These are phyloP conservation scores for Microplitis demolitor DNA, from an alignment of 1,140 invertebrate species.

Conservation along the genomic window DNA sequence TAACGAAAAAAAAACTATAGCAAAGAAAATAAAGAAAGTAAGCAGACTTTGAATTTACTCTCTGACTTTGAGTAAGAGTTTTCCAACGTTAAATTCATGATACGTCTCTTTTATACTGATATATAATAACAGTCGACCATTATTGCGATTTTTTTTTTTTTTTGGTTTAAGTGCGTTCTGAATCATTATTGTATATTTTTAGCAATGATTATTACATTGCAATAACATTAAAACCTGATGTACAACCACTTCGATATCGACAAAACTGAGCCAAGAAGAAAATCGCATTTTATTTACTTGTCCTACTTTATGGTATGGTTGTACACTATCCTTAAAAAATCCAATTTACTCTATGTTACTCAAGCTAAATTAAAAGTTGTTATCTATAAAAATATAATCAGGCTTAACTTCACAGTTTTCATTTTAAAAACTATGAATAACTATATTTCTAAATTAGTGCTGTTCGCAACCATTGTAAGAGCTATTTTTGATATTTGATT, in stretches of 20 bases:
- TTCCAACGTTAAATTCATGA: conserved; percentile 2
- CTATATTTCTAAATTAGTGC: too few relatives aligned
- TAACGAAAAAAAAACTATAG: background rate
- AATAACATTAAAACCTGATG: background rate
- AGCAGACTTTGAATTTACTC: background rate
- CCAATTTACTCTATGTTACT: background rate
- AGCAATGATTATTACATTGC: background rate
- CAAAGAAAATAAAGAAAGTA: background rate
- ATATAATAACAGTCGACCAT: background rate
- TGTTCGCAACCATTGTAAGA: too few relatives aligned
- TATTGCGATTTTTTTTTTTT: background rate
- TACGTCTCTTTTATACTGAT: background rate
- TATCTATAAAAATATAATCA: too few relatives aligned
- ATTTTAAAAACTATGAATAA: too few relatives aligned
- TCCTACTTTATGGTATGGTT: too few relatives aligned
- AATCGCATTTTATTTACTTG: background rate
- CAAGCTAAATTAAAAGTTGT: too few relatives aligned
- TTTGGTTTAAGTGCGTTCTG: background rate
- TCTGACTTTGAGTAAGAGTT: conserved; percentile 5
- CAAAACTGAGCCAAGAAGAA: background rate
- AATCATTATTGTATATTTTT: background rate
- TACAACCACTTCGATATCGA: background rate
- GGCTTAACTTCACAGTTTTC: too few relatives aligned
- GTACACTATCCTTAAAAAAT: background rate
- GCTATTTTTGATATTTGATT: too few relatives aligned